Conservation (phyloP, 2,797 vertebrate species). For the Mastacembelus armatus region DNA sequence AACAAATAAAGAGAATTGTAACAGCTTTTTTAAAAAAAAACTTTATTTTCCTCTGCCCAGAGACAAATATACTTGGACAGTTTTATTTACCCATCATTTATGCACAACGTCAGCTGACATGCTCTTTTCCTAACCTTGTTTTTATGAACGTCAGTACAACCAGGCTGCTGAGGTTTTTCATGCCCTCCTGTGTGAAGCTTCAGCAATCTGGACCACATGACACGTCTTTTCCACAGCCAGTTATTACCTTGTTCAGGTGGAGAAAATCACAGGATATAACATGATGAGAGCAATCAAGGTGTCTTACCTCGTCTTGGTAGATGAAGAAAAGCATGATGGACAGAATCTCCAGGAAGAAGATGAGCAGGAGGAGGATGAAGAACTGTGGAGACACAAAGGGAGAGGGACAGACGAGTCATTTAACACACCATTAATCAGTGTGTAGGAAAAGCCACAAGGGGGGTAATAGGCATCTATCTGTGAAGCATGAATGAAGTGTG, state of each 20-base stretch:
- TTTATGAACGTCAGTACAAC: constrained; percentile 22
- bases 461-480: constrained; percentile 26
- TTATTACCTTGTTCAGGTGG: constrained; percentile 18
- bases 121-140: constrained; percentile 11
- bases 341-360: constrained; percentile 94
- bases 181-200: constrained; percentile 17
- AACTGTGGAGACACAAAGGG: constrained; percentile 87
- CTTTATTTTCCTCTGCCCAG: neutral
- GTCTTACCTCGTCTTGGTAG: constrained; percentile 94
- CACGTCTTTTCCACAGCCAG: neutral
- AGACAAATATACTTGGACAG: neutral
- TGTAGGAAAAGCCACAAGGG: neutral
- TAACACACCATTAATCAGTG: constrained; percentile 14
- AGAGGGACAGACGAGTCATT: constrained; percentile 24
- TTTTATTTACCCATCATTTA: constrained; percentile 30
- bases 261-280: constrained; percentile 27
- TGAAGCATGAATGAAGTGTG: constrained; percentile 3
- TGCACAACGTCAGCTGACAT: constrained; percentile 29
- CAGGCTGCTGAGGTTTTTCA: constrained; percentile 10
- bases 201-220: constrained; percentile 14
- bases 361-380: constrained; percentile 94
- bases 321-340: constrained; percentile 94
- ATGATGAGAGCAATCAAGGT: neutral
- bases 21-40: neutral
- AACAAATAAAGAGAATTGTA: constrained; percentile 33